Conservation (phyloP, 2,113 vertebrate species). For the Scytalopus superciliaris region DNA sequence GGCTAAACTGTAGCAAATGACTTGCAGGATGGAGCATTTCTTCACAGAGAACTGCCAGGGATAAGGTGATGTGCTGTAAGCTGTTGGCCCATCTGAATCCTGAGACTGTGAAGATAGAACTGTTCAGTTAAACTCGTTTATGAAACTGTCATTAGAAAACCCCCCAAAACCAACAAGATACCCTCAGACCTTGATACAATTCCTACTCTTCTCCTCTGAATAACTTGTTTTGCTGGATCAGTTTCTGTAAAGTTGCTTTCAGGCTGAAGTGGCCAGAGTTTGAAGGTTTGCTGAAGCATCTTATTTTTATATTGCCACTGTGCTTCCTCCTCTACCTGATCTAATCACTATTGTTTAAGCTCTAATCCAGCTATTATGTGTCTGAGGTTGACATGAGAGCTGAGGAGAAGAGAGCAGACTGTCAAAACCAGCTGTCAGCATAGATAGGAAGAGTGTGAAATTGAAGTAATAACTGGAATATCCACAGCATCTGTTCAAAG, state of each 20-base stretch:
- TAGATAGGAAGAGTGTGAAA: slow-evolving; percentile 49
- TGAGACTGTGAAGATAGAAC: not conserved
- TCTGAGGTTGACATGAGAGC: slow-evolving; percentile 53
- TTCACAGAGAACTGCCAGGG: not conserved
- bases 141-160: not conserved
- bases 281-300: slow-evolving; percentile 55
- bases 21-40: not conserved
- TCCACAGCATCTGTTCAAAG: slow-evolving; percentile 44
- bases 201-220: not conserved
- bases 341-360: slow-evolving; percentile 68
- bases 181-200: not conserved
- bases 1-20: not conserved
- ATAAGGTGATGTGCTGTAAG: not conserved
- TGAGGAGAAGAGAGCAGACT: slow-evolving; percentile 51
- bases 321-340: slow-evolving; percentile 40
- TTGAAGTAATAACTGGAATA: slow-evolving; percentile 65
- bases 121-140: not conserved
- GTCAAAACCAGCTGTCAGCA: slow-evolving; percentile 63
- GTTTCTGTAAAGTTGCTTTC: not conserved
- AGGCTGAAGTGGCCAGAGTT: not conserved
- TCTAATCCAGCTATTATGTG: slow-evolving; percentile 37
- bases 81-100: not conserved
- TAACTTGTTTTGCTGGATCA: not conserved
- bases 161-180: not conserved
- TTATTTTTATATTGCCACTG: slow-evolving; percentile 61